Evolutionary conservation across 2,888 invertebrate genomes (phyloP).

Genomic region (Periphyllus acericola): DNA sequence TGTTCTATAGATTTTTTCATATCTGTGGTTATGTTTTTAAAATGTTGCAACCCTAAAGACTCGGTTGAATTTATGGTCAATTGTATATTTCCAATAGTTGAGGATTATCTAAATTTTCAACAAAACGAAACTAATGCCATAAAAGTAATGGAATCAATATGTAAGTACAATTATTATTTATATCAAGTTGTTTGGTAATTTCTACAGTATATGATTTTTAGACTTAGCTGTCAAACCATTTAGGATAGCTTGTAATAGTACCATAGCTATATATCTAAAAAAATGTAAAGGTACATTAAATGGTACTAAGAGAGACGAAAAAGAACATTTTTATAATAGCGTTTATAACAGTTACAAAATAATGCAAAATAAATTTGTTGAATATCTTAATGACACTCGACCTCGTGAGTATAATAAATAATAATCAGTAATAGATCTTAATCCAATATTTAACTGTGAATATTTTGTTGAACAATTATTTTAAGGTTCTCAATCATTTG

Average conservation of each 20-base stretch:
- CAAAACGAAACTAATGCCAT: conserved; percentile 25
- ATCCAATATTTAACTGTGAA: neutral
- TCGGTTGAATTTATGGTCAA: conserved; percentile 15
- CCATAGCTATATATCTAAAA: conserved; percentile 26
- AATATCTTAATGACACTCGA: conserved; percentile 30
- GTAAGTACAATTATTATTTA: conserved; percentile 14
- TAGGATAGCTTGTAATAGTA: conserved; percentile 28
- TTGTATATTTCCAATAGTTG: conserved; percentile 45
- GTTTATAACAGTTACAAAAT: conserved; percentile 28
- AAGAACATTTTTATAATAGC: conserved; percentile 23
- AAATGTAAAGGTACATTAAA: conserved; percentile 16
- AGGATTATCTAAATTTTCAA: conserved; percentile 47
- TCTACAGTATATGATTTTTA: conserved; percentile 1
- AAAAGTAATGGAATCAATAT: conserved; percentile 29
- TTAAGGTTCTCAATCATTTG: conserved; percentile 46
- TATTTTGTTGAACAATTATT: neutral
- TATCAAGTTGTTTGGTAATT: neutral
- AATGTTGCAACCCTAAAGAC: conserved; percentile 49
- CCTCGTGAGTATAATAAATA: conserved; percentile 31
- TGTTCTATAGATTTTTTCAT: conserved; percentile 44
- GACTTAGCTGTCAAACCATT: conserved; percentile 10
- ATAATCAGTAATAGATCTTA: neutral
- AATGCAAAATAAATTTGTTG: conserved; percentile 36
- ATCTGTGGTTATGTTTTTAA: conserved; percentile 48
- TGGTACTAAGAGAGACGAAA: conserved; percentile 6